A percentile compares a stretch with the other conserved stretches of the same genome.
Evolutionary conservation across 2,797 vertebrate species (phyloP).

Genomic region (Discoglossus pictus): DNA sequence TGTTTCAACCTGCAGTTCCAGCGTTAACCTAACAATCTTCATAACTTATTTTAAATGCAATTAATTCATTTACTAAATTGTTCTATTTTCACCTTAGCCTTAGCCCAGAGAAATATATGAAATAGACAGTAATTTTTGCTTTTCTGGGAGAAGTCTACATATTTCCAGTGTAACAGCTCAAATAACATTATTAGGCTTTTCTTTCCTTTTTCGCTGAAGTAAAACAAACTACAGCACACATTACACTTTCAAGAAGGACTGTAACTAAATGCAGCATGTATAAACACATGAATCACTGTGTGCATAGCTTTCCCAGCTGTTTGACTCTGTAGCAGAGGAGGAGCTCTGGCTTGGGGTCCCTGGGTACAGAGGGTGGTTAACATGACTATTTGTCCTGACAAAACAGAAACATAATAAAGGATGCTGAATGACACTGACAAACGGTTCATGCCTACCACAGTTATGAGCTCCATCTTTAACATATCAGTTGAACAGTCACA

Average conservation of each 20-base stretch:
- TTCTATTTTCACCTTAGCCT: no score
- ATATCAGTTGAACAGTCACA: not conserved
- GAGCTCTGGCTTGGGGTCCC: constrained; percentile 84
- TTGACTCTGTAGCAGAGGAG: constrained; percentile 62
- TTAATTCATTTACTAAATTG: no score
- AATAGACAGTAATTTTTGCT: no score
- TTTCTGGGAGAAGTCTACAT: no score
- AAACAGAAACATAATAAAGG: constrained; percentile 7
- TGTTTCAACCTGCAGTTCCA: not conserved
- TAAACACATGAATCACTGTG: not conserved
- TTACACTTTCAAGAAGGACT: not conserved
- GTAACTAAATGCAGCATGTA: not conserved
- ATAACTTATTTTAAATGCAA: no score
- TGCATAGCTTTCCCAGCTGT: constrained; percentile 38
- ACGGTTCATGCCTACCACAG: no score
- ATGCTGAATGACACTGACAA: constrained; percentile 31
- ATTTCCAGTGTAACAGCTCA: no score
- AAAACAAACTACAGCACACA: not conserved
- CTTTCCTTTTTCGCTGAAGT: constrained; percentile 5
- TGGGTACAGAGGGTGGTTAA: constrained; percentile 86
- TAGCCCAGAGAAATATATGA: no score
- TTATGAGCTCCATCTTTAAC: constrained; percentile 29
- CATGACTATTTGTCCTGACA: constrained; percentile 44
- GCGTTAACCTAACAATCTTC: no score
- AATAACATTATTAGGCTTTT: no score